These are phyloP conservation scores for Pemphigus obesinymphae DNA, from an alignment of 1,140 invertebrate genomes.

Conservation along the genomic window DNA sequence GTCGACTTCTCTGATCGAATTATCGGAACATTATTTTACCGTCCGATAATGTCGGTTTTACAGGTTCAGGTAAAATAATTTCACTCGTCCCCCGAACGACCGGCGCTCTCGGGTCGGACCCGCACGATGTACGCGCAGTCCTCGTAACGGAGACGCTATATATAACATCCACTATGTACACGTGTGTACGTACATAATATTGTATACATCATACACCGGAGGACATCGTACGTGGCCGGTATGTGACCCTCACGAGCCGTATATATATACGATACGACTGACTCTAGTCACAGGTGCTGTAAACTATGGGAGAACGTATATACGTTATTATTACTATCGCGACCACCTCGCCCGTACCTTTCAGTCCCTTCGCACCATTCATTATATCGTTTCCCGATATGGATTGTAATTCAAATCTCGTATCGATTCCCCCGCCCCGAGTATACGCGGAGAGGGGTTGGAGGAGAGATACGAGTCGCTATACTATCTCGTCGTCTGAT, in stretches of 20 bases:
- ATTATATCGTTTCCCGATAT: slow-evolving; percentile 19
- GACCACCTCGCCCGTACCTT: neutral
- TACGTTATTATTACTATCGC: neutral
- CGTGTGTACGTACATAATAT: too few species aligned
- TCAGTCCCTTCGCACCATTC: neutral
- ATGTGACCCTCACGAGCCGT: neutral
- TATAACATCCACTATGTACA: too few species aligned
- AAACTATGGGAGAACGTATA: slow-evolving; percentile 2
- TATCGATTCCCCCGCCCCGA: neutral
- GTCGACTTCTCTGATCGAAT: too few species aligned
- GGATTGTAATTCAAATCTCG: slow-evolving; percentile 38
- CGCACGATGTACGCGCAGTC: too few species aligned
- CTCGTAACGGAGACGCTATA: too few species aligned
- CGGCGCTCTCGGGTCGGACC: too few species aligned
- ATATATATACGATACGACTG: neutral
- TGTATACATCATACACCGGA: neutral
- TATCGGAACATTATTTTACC: neutral
- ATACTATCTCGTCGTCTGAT: too few species aligned
- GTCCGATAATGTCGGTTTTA: too few species aligned
- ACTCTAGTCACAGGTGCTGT: slow-evolving; percentile 34
- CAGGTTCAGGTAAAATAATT: too few species aligned
- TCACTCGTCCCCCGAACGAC: too few species aligned
- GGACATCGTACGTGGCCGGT: neutral
- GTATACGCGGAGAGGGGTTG: neutral
- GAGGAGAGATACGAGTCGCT: neutral